Evolutionary conservation across 2,888 invertebrate species (phyloP), one percentile per base, ranked within the genome.

Genomic region (Lydus trimaculatus): DNA sequence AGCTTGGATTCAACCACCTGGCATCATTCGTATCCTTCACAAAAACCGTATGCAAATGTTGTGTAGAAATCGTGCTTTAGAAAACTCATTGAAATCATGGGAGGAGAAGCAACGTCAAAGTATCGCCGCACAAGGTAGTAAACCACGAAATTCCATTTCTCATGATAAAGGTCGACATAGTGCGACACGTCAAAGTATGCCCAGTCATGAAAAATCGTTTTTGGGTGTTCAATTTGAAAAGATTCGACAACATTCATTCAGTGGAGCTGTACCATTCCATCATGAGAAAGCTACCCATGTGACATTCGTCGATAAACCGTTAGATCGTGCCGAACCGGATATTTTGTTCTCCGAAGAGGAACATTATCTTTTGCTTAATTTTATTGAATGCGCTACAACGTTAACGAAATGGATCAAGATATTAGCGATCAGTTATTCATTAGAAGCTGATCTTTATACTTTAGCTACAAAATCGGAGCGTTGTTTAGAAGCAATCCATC

Each of bases 31-130:
- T 66, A 98, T 99, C 76, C 91, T 97, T 76, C 98, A 98, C 86
- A 98, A 98, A 87, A 98, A 98, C 86, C 89, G 98, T 64, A 96
- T 98, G 83, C 98, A 98, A 87, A 97, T 99, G 95, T 87, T 99
- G 28, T 96, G 95, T 81, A 88, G 98, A 69, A 97, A 97, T 83
- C 89, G 97, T 77, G 92, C 93, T 7, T 88, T 98, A 75, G 98
- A 98, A 85, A 94, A 94, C 65, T 96, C 97, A 11, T 86, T 98
- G 67, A 93, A 93, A 83, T 88, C 91, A 0, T 95, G 95, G 95
- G 93, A 95, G 79, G 94, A 94, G 79, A 95, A 94, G 80, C 94
- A 94, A 81, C 87, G 90, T 15, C 88, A 88, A 85, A 88, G 88
- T 39, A 86, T 88, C 69, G 87, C 87, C 63, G 86, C 86, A 76